phyloP scores from a whole-genome alignment of 2,797 vertebrate species.

The Mus minutoides region DNA sequence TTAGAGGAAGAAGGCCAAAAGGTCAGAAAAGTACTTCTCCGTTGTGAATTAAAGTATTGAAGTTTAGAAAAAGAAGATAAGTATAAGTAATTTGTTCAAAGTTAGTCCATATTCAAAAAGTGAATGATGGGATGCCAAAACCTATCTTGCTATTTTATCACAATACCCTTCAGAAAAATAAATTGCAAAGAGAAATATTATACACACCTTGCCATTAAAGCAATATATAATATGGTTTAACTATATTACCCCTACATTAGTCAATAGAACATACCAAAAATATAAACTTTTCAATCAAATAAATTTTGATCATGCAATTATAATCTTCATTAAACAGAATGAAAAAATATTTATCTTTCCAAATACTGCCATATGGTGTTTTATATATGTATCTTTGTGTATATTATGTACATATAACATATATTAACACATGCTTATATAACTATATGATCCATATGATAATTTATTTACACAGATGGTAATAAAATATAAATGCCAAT shows the following conservation, averaged over 20 bases:
- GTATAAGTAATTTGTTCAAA: constrained; percentile 44
- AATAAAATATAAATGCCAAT: constrained; percentile 39
- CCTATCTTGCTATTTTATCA: neutral
- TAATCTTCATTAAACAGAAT: constrained; percentile 8
- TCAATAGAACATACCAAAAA: constrained; percentile 1
- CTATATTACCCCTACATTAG: constrained; percentile 15
- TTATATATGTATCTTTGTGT: neutral
- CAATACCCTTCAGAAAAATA: neutral
- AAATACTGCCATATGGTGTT: constrained; percentile 9
- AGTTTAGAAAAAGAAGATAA: constrained; percentile 54
- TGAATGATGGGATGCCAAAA: neutral
- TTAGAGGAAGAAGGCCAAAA: constrained; percentile 31
- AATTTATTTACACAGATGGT: constrained; percentile 1
- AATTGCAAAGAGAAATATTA: neutral
- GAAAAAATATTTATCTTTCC: constrained; percentile 39
- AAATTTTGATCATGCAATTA: constrained; percentile 35
- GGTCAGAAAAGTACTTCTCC: constrained; percentile 57
- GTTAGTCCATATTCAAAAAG: constrained; percentile 54
- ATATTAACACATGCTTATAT: neutral
- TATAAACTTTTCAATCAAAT: constrained; percentile 24
- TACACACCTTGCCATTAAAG: neutral
- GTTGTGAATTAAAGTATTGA: constrained; percentile 44
- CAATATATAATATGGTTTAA: neutral
- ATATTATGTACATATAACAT: neutral
- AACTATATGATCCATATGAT: constrained; percentile 3